Percentiles rank a stretch among this genome's conserved stretches.
phyloP scores from a whole-genome alignment of 2,113 vertebrate species.

The Orcinus orca region DNA sequence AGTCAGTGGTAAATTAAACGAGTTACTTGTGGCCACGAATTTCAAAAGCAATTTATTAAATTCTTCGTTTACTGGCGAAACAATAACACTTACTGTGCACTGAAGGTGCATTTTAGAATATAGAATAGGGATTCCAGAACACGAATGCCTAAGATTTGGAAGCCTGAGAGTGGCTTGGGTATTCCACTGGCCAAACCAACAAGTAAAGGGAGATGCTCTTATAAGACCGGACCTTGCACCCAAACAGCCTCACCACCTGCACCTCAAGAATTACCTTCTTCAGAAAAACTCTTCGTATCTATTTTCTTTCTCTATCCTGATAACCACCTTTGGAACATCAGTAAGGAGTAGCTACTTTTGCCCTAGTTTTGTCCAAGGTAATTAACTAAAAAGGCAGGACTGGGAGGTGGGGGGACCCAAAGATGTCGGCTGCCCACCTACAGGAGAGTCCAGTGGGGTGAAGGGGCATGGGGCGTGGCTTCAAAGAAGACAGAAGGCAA shows the following conservation, averaged over 20 bases:
- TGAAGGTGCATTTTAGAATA: not conserved
- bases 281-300: not conserved
- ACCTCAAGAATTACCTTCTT: too few relatives aligned
- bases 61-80: not conserved
- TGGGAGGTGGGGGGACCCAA: not conserved
- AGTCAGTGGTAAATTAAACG: fast-evolving
- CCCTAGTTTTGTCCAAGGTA: not conserved
- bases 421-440: too few relatives aligned
- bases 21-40: not conserved
- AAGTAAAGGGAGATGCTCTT: not conserved
- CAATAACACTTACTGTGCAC: fast-evolving
- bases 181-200: not conserved
- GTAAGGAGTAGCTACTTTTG: not conserved
- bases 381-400: not conserved
- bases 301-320: not conserved
- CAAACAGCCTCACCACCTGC: fast-evolving
- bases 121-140: fast-evolving
- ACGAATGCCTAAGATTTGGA: not conserved
- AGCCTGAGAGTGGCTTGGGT: not conserved
- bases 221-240: not conserved
- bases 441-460: not conserved
- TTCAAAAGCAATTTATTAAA: not conserved
- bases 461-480: fast-evolving
- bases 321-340: not conserved
- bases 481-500: not conserved